Evolutionary conservation across 2,797 vertebrate genomes (phyloP), one percentile per base, ranked within the genome.

Genomic region (Gymnoscopelus microlampas): DNA sequence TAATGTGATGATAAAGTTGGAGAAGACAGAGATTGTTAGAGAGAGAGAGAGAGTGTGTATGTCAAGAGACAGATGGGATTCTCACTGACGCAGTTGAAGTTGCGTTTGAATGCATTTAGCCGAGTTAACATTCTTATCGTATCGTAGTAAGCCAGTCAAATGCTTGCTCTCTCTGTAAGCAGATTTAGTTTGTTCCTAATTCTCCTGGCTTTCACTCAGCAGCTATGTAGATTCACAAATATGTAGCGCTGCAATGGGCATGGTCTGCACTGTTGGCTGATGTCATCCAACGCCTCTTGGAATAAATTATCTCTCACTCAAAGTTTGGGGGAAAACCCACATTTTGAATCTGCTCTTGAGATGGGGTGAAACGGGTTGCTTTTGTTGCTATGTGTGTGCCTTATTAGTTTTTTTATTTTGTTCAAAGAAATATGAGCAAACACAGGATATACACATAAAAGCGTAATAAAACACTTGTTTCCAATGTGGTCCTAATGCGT

Each of bases 251-350:
- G 77, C 76, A 80, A 82, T 69, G 81, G 79, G 80, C 78, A 78
- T 60, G 74, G 63, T 66, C 80, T 79, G 71, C 63, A 23, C 35
- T 63, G 65, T 80, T 62, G 58, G 71, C 78, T 93, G 90, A 92
- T 89, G 88, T 92, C 86, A 91, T 83, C 60, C 68, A 49, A 62
- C 39, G 60, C 79, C 69, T 84, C 73, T 82, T 72, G 61, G 71
- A 81, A 71, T 71, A 71, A 15, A 74, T 65, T 81, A 63, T 75
- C 62, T 23, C 26, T 64, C 26, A 19, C 63, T 24, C n/a, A 68
- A 66, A 66, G 76, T 77, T 85, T 5, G 50, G 88, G 88, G 88
- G 76, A 87, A 88, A 85, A 81, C 82, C 87, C 71, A 51, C 58
- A 60, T 53, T 78, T 80, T 64, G 60, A 76, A 76, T 73, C 49